A percentile compares a stretch with the other conserved stretches of the same genome.
Conservation (phyloP, 1,140 invertebrate species). For the Phymorhynchus buccinoides region DNA sequence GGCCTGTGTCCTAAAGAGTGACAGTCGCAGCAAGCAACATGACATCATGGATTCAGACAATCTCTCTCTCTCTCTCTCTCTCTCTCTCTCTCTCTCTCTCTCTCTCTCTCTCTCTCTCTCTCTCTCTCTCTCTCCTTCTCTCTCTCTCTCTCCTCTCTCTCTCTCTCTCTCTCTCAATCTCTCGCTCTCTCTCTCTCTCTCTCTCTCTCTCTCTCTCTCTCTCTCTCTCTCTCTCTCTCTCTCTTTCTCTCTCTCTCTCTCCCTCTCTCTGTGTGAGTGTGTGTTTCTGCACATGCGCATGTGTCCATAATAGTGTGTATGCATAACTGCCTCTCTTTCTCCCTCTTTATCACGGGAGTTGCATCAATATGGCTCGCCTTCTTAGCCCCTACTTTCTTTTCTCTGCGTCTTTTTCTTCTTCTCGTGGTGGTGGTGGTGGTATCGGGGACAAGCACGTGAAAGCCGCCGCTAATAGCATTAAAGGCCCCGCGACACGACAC, state of each 20-base stretch:
- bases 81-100: too few species aligned
- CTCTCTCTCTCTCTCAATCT: background rate
- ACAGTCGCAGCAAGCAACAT: too few species aligned
- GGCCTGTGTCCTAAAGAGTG: too few species aligned
- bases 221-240: background rate
- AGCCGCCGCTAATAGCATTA: background rate
- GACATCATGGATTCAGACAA: too few species aligned
- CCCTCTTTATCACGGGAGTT: background rate
- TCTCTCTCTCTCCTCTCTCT: background rate
- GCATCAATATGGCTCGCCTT: too few species aligned
- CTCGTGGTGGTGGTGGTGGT: too few species aligned
- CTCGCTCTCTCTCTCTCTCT: background rate
- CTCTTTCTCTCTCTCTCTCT: conserved; percentile 22
- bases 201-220: background rate
- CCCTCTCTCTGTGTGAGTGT: background rate
- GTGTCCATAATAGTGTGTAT: background rate
- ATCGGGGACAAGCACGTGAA: conserved; percentile 2
- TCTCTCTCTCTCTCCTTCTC: background rate
- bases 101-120: background rate
- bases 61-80: too few species aligned
- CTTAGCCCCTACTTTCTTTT: too few species aligned
- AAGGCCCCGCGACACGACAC: background rate
- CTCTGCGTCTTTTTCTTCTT: background rate
- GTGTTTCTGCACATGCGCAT: background rate
- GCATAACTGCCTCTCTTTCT: background rate